phyloP scores from a whole-genome alignment of 2,888 invertebrate genomes.

The Sphinx pinastri region DNA sequence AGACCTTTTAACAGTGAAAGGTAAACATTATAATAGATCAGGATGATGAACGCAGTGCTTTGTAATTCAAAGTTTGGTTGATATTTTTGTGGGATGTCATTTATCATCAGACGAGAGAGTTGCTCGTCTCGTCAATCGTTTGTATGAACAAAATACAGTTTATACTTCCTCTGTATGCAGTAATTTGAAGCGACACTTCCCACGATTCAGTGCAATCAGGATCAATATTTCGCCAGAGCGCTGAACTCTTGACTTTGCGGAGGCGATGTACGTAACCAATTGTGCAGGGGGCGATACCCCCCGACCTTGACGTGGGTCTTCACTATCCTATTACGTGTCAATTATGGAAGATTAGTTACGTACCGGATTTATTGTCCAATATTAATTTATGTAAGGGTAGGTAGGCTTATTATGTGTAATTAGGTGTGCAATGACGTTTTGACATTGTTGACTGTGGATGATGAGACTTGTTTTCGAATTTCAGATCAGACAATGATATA shows the following conservation, averaged over 20 bases:
- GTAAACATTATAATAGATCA: too few species aligned
- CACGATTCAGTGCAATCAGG: not conserved
- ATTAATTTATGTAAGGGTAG: not conserved
- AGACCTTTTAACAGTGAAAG: too few species aligned
- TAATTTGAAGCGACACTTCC: too few species aligned
- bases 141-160: too few species aligned
- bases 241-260: conserved; percentile 3
- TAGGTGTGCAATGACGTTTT: not conserved
- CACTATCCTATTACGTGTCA: conserved; percentile 21
- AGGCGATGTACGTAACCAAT: not conserved
- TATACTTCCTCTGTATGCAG: too few species aligned
- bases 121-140: too few species aligned
- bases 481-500: too few species aligned
- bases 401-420: not conserved
- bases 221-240: conserved; percentile 6
- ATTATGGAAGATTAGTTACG: conserved; percentile 17
- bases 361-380: not conserved
- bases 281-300: not conserved
- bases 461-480: too few species aligned
- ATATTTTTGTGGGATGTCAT: too few species aligned
- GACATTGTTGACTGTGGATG: not conserved
- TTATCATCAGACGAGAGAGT: too few species aligned
- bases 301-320: conserved; percentile 20
- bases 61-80: too few species aligned
- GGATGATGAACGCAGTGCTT: too few species aligned